phyloP scores from a whole-genome alignment of 2,888 invertebrate genomes.

The Pheosia gnoma region DNA sequence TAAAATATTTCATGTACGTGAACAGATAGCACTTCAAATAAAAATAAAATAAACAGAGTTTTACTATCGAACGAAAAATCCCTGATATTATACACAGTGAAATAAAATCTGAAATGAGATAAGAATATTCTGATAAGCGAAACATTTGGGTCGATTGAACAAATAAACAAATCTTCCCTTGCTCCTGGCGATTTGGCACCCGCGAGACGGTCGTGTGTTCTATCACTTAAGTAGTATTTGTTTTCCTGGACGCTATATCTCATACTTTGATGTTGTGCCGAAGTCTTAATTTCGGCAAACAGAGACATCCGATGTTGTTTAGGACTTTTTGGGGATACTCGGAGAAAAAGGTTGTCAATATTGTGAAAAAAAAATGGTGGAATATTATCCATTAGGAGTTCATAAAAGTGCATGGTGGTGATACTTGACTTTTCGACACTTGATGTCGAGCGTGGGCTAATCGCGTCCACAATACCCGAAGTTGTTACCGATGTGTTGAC shows the following conservation, averaged over 20 bases:
- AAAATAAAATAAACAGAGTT: too few relatives aligned
- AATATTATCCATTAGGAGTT: too few relatives aligned
- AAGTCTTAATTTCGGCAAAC: neutral
- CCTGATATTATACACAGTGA: neutral
- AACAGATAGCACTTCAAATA: too few relatives aligned
- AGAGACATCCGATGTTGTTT: neutral
- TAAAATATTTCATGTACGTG: too few relatives aligned
- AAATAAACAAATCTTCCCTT: neutral
- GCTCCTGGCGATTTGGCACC: neutral
- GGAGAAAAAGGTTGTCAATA: too few relatives aligned
- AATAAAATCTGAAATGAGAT: neutral
- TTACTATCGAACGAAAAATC: neutral
- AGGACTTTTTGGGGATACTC: too few relatives aligned
- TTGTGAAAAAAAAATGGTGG: too few relatives aligned
- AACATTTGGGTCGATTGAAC: neutral
- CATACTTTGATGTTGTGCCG: neutral
- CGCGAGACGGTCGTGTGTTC: neutral
- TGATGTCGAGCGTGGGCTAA: too few relatives aligned
- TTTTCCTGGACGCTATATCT: neutral
- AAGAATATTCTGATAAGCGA: neutral
- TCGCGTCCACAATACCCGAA: too few relatives aligned
- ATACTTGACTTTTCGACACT: too few relatives aligned
- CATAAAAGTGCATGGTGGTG: too few relatives aligned
- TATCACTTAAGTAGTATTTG: neutral
- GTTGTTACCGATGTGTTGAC: too few relatives aligned